phyloP scores from a whole-genome alignment of 2,113 vertebrate genomes.

The Notothenia coriiceps region DNA sequence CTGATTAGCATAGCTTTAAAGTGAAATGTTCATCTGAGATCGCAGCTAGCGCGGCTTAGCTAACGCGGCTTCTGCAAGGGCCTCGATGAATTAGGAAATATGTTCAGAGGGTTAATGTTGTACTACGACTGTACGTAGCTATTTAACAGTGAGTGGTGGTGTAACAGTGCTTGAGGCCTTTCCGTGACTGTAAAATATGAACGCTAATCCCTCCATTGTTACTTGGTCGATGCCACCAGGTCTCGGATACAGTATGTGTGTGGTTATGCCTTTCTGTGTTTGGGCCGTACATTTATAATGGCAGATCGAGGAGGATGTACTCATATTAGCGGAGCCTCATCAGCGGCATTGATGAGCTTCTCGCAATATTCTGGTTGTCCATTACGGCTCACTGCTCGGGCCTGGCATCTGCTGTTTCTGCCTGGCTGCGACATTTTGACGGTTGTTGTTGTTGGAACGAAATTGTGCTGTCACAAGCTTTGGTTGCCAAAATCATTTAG shows the following conservation, averaged over 20 bases:
- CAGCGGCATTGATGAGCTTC: conserved; percentile 66
- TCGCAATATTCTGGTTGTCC: conserved; percentile 61
- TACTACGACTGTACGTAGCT: background rate
- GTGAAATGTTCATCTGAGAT: conserved; percentile 54
- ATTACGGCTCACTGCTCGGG: conserved; percentile 58
- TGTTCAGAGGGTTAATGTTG: conserved; percentile 24
- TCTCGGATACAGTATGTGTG: background rate
- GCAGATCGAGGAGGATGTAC: conserved; percentile 35
- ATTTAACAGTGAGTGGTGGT: conserved; percentile 1
- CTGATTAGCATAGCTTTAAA: conserved; percentile 43
- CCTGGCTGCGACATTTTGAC: conserved; percentile 79
- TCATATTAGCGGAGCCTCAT: conserved; percentile 65
- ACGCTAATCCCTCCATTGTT: conserved; percentile 24
- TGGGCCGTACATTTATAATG: conserved; percentile 36
- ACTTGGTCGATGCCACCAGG: conserved; percentile 2
- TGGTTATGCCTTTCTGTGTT: conserved; percentile 8
- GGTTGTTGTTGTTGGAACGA: conserved; percentile 60
- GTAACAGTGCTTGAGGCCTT: conserved; percentile 28
- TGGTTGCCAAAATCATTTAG: background rate
- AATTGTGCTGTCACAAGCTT: conserved; percentile 63
- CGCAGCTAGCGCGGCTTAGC: conserved; percentile 56
- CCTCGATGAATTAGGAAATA: conserved; percentile 75
- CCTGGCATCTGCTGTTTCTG: conserved; percentile 66
- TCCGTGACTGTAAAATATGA: conserved; percentile 4
- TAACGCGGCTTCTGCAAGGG: conserved; percentile 58